Base-by-base conservation (phyloP, 2,113 vertebrate genomes). In the Neotragus moschatus region DNA sequence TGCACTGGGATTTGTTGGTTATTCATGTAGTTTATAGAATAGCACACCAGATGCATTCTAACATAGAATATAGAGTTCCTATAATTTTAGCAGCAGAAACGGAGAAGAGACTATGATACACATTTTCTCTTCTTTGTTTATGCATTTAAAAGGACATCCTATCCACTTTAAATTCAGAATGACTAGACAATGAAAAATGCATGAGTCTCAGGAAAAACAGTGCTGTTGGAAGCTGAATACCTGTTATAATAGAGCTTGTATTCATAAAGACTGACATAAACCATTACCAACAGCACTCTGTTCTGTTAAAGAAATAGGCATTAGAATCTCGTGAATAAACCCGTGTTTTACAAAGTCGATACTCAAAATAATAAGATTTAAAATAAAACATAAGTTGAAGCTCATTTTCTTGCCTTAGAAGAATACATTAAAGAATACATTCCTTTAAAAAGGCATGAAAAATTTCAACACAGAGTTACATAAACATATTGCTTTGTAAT, bases 141-240 rank as follows among this genome's bases (percentile, higher is more conserved):
- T 92, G 85, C 53, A 33, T 97, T 97, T 97, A 96, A 95, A 92
- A 97, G 97, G 97, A 97, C 90, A 95, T 90, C 84, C 82, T 91
- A 80, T 73, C 87, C n/a, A 96, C 87, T 97, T 96, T 92, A 97
- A 94, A 98, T 97, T 95, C 96, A 96, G 95, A 97, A 81, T 53
- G 93, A 97, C 92, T 63, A 98, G 97, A 97, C 92, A 96, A 97
- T 98, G 97, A 98, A 97, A 98, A 97, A 97, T 97, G 95, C 88
- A 97, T 98, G 97, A 98, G 90, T 96, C 92, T 97, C 30, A 90
- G 80, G 45, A 79, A 96, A 96, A 95, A 84, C 0, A 79, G 88
- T 84, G 70, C 90, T 84, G 25, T 79, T 94, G 14, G 60, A 70
- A 97, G 88, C 85, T n/a, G 91, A 97, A 86, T 93, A 88, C 92